Evolutionary conservation across 2,888 invertebrate species (phyloP).

Genomic region (Lottia scabra): DNA sequence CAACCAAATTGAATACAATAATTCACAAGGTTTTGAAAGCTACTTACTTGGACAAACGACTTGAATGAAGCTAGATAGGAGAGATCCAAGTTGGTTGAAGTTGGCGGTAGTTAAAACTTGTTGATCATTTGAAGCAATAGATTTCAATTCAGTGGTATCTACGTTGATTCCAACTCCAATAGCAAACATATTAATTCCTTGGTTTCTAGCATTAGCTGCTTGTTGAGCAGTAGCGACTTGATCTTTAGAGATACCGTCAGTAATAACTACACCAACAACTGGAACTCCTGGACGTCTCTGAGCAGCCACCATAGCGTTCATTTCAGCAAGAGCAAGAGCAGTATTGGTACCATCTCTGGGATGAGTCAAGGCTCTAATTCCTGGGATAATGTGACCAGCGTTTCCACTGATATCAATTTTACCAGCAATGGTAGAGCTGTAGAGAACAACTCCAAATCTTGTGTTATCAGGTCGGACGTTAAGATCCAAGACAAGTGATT

Average conservation of each 20-base stretch:
- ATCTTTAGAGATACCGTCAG: conserved; percentile 66
- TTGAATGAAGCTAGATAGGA: background rate
- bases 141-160: conserved; percentile 56
- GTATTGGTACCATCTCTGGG: conserved; percentile 40
- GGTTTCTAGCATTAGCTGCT: conserved; percentile 59
- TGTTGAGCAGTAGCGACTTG: conserved; percentile 58
- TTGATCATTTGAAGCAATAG: conserved; percentile 41
- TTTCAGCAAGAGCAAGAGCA: conserved; percentile 36
- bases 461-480: background rate
- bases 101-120: conserved; percentile 33
- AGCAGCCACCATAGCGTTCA: conserved; percentile 33
- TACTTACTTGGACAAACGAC: background rate
- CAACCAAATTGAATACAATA: too few relatives aligned
- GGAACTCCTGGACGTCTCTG: conserved; percentile 52
- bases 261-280: conserved; percentile 66
- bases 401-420: conserved; percentile 33
- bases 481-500: background rate
- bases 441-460: conserved; percentile 40
- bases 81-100: conserved; percentile 17
- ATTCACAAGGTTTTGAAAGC: too few relatives aligned
- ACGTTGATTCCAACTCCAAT: conserved; percentile 65
- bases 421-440: conserved; percentile 33
- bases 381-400: conserved; percentile 18
- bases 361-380: conserved; percentile 28
- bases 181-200: conserved; percentile 65